Conservation (phyloP, 2,888 invertebrate genomes). For the Chesias legatella region DNA sequence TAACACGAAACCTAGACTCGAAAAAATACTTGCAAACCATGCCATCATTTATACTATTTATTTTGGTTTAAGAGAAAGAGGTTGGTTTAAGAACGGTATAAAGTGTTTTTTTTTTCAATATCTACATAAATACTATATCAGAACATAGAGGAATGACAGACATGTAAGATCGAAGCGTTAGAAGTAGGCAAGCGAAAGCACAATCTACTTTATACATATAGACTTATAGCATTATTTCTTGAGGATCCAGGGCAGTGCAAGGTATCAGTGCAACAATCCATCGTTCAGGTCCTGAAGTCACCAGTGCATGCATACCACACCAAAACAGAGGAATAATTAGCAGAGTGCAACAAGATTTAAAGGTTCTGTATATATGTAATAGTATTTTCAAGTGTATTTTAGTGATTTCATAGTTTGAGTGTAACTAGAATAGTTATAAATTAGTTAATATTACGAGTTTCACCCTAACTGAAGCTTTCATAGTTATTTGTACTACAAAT, state of each 20-base stretch:
- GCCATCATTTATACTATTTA: too few species aligned
- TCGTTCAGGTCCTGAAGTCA: constrained; percentile 76
- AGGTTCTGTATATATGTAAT: background rate
- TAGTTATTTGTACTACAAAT: too few species aligned
- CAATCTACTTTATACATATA: constrained; percentile 30
- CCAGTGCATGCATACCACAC: constrained; percentile 73
- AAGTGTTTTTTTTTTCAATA: too few species aligned
- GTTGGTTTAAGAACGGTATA: too few species aligned
- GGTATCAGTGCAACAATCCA: constrained; percentile 70
- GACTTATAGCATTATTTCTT: constrained; percentile 33
- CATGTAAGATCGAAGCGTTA: constrained; percentile 25
- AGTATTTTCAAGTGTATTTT: constrained; percentile 1
- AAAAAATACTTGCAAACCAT: background rate
- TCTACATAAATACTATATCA: background rate
- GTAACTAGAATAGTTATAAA: background rate
- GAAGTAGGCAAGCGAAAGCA: constrained; percentile 29
- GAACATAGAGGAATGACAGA: constrained; percentile 6
- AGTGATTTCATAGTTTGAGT: constrained; percentile 7
- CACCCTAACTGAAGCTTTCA: too few species aligned
- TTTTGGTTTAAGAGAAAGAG: too few species aligned
- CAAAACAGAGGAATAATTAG: constrained; percentile 62
- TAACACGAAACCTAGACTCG: background rate
- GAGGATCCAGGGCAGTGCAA: constrained; percentile 37
- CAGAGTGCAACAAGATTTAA: constrained; percentile 47
- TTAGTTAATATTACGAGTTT: too few species aligned